A percentile compares a stretch with the other conserved stretches of the same genome.
These are phyloP conservation scores for Macrotrachela quadricornifera DNA, from an alignment of 1,140 invertebrate genomes.

Conservation along the genomic window DNA sequence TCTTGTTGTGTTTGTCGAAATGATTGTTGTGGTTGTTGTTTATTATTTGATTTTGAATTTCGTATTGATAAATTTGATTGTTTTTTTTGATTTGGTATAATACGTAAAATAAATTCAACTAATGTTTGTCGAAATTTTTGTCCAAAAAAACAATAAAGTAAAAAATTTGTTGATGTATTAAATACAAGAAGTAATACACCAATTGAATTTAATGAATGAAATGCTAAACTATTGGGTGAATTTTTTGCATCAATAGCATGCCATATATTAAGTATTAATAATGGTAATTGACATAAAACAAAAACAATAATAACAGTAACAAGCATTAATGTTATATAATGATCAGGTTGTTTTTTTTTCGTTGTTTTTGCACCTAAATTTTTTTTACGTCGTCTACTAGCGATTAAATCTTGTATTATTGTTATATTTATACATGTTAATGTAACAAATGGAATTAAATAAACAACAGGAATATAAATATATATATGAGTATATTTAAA, in stretches of 20 bases:
- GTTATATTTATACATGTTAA: no score
- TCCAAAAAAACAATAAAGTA: constrained; percentile 8
- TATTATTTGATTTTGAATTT: no score
- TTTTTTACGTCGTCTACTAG: no score
- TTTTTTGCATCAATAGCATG: neutral
- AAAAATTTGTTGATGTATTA: constrained; percentile 5
- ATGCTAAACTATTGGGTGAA: neutral
- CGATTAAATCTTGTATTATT: no score
- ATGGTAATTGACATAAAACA: constrained; percentile 7
- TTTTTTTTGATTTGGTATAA: no score
- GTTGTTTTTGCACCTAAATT: no score
- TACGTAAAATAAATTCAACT: no score
- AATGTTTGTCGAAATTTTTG: constrained; percentile 5
- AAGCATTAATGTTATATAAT: constrained; percentile 4
- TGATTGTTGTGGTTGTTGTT: no score
- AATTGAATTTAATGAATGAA: constrained; percentile 3
- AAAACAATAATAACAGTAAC: constrained; percentile 4
- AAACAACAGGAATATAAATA: neutral
- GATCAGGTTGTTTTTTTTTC: no score
- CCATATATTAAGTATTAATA: neutral
- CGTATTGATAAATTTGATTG: no score
- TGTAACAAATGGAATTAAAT: no score
- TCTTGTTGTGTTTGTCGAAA: no score
- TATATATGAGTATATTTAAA: neutral
- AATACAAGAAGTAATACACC: constrained; percentile 2